Base-by-base conservation (phyloP, 2,113 vertebrate species). In the Pseudopodoces humilis region DNA sequence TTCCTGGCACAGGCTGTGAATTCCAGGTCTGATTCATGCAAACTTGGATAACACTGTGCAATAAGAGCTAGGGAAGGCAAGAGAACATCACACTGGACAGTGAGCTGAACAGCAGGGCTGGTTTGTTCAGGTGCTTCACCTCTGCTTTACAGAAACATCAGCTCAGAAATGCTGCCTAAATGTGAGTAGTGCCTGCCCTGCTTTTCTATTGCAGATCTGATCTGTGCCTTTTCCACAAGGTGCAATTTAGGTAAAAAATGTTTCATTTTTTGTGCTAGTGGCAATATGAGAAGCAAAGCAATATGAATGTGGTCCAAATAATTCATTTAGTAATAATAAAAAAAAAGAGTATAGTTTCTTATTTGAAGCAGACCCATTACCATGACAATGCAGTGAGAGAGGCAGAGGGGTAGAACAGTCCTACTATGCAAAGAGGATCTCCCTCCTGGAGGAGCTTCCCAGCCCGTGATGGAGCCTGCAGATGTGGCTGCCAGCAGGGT, bases 381-480 rank as follows among this genome's bases (percentile, higher is more conserved):
- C 58, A 55, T 72, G 67, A 90, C 58, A 85, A 86, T 90, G 79
- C n/a, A 90, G 55, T 4, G 2, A 56, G 31, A 64, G 59, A 74
- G 46, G 35, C 59, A 90, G 68, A 68, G 67, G 53, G 19, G 37
- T 37, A 63, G 74, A 46, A 68, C 63, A 87, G 56, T 41, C 35
- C 37, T 20, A 8, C 30, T 27, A 21, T 19, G 55, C 55, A 68
- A 39, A 65, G 18, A 62, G 22, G 46, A 41, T 64, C 9, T 76
- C 47, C 35, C 41, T 68, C 24, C 27, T 0, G 0, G 22, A 53
- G 28, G 7, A 83, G 49, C 11, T 63, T 86, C 41, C 55, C 41
- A 76, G 25, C 23, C 4, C 3, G n/a, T 0, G 0, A 6, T 1
- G 3, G 30, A 64, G 23, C 12, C 15, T 1, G 0, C 0, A 1